These are phyloP conservation scores for Cryptosula pallasiana DNA, from an alignment of 2,888 invertebrate species.

Conservation along the genomic window DNA sequence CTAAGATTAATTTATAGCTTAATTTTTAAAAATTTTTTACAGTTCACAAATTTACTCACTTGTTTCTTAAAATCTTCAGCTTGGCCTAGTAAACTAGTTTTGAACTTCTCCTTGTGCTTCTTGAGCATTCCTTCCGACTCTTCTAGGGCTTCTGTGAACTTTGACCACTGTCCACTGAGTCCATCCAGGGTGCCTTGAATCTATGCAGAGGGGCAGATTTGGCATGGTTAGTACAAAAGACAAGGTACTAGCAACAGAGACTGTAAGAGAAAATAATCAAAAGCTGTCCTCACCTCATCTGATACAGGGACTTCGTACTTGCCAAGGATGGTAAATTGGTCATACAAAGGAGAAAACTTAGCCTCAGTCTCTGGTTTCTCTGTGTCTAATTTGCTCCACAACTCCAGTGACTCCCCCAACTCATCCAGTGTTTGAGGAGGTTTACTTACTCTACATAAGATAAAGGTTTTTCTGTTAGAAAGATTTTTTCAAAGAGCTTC, in stretches of 20 bases:
- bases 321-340: constrained; percentile 62
- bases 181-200: constrained; percentile 46
- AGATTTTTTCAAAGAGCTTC: too few relatives aligned
- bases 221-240: neutral
- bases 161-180: constrained; percentile 65
- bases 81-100: constrained; percentile 65
- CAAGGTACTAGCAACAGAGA: too few relatives aligned
- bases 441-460: constrained; percentile 60
- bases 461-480: too few relatives aligned
- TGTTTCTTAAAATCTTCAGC: constrained; percentile 69
- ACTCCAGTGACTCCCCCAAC: constrained; percentile 64
- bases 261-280: neutral
- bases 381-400: constrained; percentile 64
- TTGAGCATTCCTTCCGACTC: constrained; percentile 71
- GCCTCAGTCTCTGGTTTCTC: constrained; percentile 65
- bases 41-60: too few relatives aligned
- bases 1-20: too few relatives aligned
- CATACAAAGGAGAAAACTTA: constrained; percentile 70
- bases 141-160: constrained; percentile 65
- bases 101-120: constrained; percentile 62
- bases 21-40: too few relatives aligned
- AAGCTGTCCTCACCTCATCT: constrained; percentile 56
- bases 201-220: constrained; percentile 29
- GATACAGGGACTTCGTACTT: constrained; percentile 71
- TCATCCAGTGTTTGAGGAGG: constrained; percentile 71